Evolutionary conservation across 53 echinoderm and acorn worm species (phyloP).

Genomic region (Zoroaster sp.): DNA sequence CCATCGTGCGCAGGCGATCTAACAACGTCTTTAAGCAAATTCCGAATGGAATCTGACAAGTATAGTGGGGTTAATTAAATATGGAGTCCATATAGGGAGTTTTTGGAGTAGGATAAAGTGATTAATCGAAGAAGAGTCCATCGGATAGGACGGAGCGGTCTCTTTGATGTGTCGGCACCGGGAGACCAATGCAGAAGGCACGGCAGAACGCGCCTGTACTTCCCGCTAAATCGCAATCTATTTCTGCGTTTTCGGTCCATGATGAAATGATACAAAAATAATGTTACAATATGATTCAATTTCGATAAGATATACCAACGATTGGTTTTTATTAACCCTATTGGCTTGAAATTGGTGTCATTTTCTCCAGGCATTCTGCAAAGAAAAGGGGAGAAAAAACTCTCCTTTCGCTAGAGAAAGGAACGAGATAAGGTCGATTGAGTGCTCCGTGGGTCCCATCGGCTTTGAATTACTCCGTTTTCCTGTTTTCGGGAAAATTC

Average conservation of each 20-base stretch:
- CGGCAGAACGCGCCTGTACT: constrained; percentile 38
- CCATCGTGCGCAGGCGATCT: background rate
- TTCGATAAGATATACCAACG: constrained; percentile 53
- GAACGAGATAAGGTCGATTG: constrained; percentile 27
- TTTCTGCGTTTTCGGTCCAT: constrained; percentile 22
- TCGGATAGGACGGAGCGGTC: constrained; percentile 35
- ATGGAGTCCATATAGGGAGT: constrained; percentile 51
- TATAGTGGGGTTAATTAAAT: constrained; percentile 54
- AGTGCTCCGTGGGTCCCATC: constrained; percentile 29
- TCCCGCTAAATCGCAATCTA: constrained; percentile 45
- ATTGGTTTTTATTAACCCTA: constrained; percentile 60
- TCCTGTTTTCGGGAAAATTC: constrained; percentile 41
- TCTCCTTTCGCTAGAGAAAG: background rate
- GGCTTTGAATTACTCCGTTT: constrained; percentile 52
- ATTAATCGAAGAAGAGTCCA: constrained; percentile 43
- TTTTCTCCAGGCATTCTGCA: constrained; percentile 22
- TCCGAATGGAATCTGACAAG: constrained; percentile 47
- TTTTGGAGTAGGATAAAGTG: constrained; percentile 52
- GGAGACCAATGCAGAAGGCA: constrained; percentile 11
- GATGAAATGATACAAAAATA: constrained; percentile 61
- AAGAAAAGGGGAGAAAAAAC: background rate
- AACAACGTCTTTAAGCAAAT: constrained; percentile 44
- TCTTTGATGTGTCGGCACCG: constrained; percentile 40
- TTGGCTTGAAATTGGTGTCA: constrained; percentile 56
- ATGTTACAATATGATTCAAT: constrained; percentile 59